Percentiles rank a stretch among this genome's conserved stretches.
Conservation (phyloP, 2,113 vertebrate species). For the Verasper variegatus region DNA sequence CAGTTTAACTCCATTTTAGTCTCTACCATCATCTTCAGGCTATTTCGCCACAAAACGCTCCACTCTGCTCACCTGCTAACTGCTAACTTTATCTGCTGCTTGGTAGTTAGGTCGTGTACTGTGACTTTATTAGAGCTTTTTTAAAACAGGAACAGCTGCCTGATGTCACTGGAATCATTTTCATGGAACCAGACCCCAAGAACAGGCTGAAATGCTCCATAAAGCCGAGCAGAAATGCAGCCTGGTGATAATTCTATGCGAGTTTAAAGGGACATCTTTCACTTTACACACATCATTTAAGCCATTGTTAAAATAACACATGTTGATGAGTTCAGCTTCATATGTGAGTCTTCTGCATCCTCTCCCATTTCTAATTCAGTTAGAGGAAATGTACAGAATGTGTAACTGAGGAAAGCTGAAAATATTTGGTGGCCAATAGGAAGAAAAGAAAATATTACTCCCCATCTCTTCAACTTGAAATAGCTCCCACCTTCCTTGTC, state of each 20-base stretch:
- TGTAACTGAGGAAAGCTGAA: neutral
- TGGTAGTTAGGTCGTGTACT: neutral
- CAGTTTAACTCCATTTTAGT: neutral
- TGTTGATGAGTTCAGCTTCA: neutral
- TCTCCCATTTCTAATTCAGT: neutral
- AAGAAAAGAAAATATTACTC: neutral
- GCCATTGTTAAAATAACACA: neutral
- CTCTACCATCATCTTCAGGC: neutral
- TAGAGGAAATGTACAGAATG: neutral
- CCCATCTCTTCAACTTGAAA: neutral
- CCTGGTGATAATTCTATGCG: neutral
- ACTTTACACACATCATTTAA: neutral
- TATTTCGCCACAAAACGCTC: too few relatives aligned
- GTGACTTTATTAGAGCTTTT: neutral
- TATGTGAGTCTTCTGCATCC: neutral
- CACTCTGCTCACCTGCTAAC: too few relatives aligned
- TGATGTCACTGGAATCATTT: neutral
- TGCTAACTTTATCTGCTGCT: neutral
- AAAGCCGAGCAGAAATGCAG: neutral
- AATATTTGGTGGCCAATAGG: neutral
- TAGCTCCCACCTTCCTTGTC: neutral
- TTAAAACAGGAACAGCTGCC: conserved; percentile 1
- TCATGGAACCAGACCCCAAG: neutral
- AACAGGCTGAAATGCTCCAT: neutral
- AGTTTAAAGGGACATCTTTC: neutral